Evolutionary conservation across 2,113 vertebrate genomes (phyloP).

Genomic region (Nesospiza acunhae): DNA sequence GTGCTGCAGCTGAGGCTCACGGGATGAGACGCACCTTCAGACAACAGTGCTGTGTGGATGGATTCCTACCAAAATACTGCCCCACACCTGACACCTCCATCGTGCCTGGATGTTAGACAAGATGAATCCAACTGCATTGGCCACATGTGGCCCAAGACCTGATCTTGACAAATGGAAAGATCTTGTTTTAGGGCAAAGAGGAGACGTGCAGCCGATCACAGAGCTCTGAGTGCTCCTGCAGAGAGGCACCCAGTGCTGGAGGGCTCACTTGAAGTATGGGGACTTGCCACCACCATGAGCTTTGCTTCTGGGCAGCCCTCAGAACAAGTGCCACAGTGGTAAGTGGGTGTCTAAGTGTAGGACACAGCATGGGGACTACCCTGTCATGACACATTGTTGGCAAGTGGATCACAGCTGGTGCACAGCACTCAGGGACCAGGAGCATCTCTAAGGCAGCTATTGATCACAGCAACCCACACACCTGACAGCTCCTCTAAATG

Average conservation of each 20-base stretch:
- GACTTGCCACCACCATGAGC: background rate
- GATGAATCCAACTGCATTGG: background rate
- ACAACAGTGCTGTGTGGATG: rapidly evolving
- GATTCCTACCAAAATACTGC: background rate
- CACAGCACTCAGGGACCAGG: background rate
- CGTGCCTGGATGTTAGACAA: background rate
- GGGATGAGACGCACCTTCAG: background rate
- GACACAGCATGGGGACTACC: background rate
- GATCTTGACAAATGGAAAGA: background rate
- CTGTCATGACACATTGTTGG: background rate
- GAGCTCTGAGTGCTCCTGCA: background rate
- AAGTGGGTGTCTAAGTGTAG: background rate
- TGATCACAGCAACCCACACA: background rate
- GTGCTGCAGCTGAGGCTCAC: background rate
- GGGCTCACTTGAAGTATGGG: background rate
- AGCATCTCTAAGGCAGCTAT: background rate
- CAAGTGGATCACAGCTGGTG: background rate
- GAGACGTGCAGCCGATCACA: background rate
- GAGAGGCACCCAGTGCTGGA: background rate
- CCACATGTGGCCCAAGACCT: background rate
- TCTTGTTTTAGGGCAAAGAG: background rate
- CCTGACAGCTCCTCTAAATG: background rate
- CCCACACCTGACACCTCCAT: background rate
- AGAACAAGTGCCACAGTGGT: background rate
- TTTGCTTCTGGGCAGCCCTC: background rate